These are phyloP conservation scores for Euproctis similis DNA, from an alignment of 2,888 invertebrate species.

Conservation along the genomic window DNA sequence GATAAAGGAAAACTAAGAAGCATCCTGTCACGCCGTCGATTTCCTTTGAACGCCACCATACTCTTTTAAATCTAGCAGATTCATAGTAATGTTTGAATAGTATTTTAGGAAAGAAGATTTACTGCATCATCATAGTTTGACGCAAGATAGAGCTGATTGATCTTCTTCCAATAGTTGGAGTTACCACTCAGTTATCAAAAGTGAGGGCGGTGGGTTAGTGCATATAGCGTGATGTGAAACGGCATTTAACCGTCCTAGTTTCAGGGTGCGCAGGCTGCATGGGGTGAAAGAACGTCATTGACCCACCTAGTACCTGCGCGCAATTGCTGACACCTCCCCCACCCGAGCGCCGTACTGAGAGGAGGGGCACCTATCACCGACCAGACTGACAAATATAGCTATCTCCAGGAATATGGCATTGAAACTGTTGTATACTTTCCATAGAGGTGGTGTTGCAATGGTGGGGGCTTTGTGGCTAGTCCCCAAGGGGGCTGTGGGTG, in stretches of 20 bases:
- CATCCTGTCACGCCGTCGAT: no score
- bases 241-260: slow-evolving; percentile 52
- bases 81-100: no score
- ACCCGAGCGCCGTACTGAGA: no score
- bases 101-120: no score
- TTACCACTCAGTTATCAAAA: slow-evolving; percentile 13
- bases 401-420: slow-evolving; percentile 60
- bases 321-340: no score
- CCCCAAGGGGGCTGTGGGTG: no score
- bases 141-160: slow-evolving; percentile 7
- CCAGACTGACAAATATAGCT: slow-evolving; percentile 52
- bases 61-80: no score
- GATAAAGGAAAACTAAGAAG: no score
- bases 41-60: no score
- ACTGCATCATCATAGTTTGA: no score
- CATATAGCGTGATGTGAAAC: slow-evolving; percentile 19
- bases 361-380: slow-evolving; percentile 8
- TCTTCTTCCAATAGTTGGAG: slow-evolving; percentile 8
- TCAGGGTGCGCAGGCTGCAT: slow-evolving; percentile 49
- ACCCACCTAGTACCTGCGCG: slow-evolving; percentile 60
- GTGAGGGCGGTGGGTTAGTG: slow-evolving; percentile 25
- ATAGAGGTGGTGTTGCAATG: no score
- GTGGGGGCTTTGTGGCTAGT: no score
- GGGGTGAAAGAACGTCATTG: slow-evolving; percentile 65
- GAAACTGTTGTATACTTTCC: slow-evolving; percentile 39